phyloP scores from a whole-genome alignment of 2,113 vertebrate species.

The Entomyzon cyanotis region DNA sequence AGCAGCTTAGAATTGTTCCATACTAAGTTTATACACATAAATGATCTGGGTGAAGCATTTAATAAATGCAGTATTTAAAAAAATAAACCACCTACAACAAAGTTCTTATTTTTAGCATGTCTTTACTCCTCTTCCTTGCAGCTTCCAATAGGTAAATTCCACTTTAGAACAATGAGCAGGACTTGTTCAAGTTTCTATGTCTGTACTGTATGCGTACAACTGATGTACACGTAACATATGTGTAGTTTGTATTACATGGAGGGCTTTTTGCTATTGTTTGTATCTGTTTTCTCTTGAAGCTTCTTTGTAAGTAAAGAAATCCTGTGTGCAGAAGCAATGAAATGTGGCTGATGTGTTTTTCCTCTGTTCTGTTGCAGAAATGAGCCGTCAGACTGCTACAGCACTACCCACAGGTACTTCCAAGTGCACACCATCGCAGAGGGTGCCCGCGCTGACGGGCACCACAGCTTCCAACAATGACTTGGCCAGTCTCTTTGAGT shows the following conservation, averaged over 20 bases:
- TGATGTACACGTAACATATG: fast-evolving
- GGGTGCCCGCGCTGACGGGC: constrained; percentile 94
- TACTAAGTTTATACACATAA: background rate
- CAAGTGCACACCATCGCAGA: constrained; percentile 96
- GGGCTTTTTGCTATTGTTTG: background rate
- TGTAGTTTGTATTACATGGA: fast-evolving
- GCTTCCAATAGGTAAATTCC: background rate
- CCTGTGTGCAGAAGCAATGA: fast-evolving
- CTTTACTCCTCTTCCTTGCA: background rate
- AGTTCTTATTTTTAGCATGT: background rate
- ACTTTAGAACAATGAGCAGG: background rate
- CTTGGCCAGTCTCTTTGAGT: constrained; percentile 98
- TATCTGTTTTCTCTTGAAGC: background rate
- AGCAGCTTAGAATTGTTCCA: background rate
- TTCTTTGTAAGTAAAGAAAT: background rate
- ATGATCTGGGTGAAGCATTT: background rate
- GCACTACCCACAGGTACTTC: constrained; percentile 97
- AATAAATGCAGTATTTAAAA: background rate
- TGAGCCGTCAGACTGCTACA: constrained; percentile 99
- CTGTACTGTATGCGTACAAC: fast-evolving
- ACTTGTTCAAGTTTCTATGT: background rate
- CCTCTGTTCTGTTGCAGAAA: constrained; percentile 79
- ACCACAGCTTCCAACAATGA: constrained; percentile 99
- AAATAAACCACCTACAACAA: background rate
- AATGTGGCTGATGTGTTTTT: background rate